Conservation (phyloP, 2,113 vertebrate genomes). For the Gymnorhina tibicen region DNA sequence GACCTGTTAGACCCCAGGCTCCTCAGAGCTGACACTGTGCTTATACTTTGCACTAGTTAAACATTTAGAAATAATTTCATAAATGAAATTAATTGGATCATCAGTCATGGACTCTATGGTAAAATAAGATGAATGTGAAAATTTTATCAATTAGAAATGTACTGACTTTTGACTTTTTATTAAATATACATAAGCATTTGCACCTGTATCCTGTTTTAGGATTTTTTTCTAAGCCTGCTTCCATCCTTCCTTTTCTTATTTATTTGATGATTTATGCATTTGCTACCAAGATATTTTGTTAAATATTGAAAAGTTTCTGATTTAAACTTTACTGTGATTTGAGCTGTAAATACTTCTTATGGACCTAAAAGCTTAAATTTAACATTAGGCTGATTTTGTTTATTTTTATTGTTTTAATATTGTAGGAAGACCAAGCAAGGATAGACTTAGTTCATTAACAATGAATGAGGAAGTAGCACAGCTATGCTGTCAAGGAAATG, state of each 20-base stretch:
- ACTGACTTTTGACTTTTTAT: neutral
- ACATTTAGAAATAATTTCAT: neutral
- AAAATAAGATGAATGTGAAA: neutral
- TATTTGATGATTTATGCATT: slow-evolving; percentile 11
- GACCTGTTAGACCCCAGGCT: neutral
- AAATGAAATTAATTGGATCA: neutral
- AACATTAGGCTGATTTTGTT: neutral
- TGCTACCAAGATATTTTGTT: neutral
- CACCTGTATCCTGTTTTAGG: neutral
- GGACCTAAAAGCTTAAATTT: neutral
- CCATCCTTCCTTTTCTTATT: neutral
- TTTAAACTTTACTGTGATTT: neutral
- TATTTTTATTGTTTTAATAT: slow-evolving; percentile 28
- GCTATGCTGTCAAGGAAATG: slow-evolving; percentile 31
- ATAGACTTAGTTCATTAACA: slow-evolving; percentile 36
- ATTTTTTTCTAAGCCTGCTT: neutral
- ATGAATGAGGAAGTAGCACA: slow-evolving; percentile 34
- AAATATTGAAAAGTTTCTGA: slow-evolving; percentile 22
- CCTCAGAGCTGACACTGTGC: neutral
- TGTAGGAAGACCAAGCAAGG: neutral
- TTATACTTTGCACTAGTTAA: neutral
- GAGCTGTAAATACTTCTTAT: neutral
- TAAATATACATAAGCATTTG: neutral
- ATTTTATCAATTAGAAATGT: neutral
- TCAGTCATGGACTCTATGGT: neutral